Evolutionary conservation across 1,140 invertebrate genomes (phyloP).

Genomic region (Trypoxylus dichotomus): DNA sequence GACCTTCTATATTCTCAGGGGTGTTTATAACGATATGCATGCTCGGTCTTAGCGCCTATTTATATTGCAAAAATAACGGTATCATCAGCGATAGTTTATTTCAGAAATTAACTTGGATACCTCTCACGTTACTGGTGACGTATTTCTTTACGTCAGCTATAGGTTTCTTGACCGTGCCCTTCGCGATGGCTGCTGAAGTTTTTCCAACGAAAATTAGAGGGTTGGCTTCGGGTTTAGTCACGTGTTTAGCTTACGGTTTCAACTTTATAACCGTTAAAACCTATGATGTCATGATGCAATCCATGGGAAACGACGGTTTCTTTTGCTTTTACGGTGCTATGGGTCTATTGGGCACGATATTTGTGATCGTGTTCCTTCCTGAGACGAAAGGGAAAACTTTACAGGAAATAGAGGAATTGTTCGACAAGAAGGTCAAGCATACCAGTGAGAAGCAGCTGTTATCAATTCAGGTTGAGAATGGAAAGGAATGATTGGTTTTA

Average conservation of each 20-base stretch:
- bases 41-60: conserved; percentile 57
- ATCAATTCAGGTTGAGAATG: background rate
- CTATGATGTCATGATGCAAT: conserved; percentile 63
- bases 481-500: background rate
- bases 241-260: conserved; percentile 68
- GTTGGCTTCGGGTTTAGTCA: conserved; percentile 66
- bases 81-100: conserved; percentile 42
- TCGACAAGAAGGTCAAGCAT: conserved; percentile 43
- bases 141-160: conserved; percentile 66
- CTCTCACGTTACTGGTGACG: conserved; percentile 58
- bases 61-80: conserved; percentile 39
- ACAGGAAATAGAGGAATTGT: conserved; percentile 69
- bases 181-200: conserved; percentile 76
- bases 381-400: conserved; percentile 80
- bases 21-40: conserved; percentile 64
- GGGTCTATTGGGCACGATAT: conserved; percentile 68
- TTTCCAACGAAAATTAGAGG: conserved; percentile 69
- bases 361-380: conserved; percentile 69
- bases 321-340: conserved; percentile 74
- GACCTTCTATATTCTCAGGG: conserved; percentile 63
- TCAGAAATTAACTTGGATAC: conserved; percentile 49
- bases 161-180: conserved; percentile 68
- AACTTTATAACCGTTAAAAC: conserved; percentile 75
- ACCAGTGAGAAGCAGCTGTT: conserved; percentile 28
- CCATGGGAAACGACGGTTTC: conserved; percentile 62